phyloP scores from a whole-genome alignment of 2,113 vertebrate genomes.

The Columbina picui region DNA sequence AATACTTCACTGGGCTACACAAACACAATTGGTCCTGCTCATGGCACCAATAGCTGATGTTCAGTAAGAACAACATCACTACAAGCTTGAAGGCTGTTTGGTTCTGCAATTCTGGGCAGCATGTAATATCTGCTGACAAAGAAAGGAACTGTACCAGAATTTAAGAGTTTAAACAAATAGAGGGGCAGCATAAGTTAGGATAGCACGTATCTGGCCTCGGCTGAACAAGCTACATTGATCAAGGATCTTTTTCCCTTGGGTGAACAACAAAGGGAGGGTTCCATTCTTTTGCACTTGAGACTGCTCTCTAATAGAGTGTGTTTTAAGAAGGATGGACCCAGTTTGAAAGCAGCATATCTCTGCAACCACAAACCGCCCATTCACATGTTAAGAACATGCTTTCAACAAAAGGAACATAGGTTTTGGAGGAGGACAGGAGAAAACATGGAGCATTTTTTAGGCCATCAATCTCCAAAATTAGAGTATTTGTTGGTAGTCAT shows the following conservation, averaged over 20 bases:
- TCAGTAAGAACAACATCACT: background rate
- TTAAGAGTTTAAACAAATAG: background rate
- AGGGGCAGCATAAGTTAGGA: accelerated
- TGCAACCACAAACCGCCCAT: too few species aligned
- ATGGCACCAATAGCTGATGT: background rate
- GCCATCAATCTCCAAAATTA: background rate
- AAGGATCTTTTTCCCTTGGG: background rate
- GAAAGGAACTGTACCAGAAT: background rate
- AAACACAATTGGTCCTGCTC: background rate
- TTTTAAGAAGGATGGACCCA: too few species aligned
- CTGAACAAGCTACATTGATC: background rate
- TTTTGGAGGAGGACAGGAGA: background rate
- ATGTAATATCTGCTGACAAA: background rate
- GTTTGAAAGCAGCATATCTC: too few species aligned
- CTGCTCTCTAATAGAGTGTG: background rate
- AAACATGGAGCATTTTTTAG: background rate
- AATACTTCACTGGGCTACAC: background rate
- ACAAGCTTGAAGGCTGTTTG: background rate
- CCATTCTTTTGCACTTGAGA: background rate
- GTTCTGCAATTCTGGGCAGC: background rate
- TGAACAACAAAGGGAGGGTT: background rate
- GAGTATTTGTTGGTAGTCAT: background rate
- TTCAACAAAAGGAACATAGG: background rate
- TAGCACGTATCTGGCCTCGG: accelerated
- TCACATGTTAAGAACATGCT: background rate